Conservation (phyloP, 2,113 vertebrate species). For the Synodontis membranacea region DNA sequence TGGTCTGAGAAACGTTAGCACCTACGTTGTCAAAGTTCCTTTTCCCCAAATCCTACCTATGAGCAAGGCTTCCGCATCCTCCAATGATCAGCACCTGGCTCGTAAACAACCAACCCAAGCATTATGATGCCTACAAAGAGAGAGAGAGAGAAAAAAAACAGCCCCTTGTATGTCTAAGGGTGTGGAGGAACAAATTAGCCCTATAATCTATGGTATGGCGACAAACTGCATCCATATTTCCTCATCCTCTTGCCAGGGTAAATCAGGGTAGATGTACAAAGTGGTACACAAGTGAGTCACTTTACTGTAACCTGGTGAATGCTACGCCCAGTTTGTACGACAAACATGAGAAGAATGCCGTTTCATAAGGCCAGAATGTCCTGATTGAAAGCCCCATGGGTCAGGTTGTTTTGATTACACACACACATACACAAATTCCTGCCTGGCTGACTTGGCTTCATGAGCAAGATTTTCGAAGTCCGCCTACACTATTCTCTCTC, state of each 20-base stretch:
- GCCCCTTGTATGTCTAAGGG: constrained; percentile 4
- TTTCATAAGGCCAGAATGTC: constrained; percentile 40
- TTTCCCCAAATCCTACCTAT: not conserved
- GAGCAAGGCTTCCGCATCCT: not conserved
- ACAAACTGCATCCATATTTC: constrained; percentile 13
- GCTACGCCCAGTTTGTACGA: constrained; percentile 23
- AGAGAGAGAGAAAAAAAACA: no score
- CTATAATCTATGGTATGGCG: constrained; percentile 5
- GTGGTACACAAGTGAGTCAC: constrained; percentile 24
- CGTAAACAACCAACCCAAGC: constrained; percentile 4
- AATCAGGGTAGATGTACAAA: constrained; percentile 5
- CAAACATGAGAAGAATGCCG: constrained; percentile 21
- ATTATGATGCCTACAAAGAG: constrained; percentile 7
- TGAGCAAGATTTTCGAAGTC: constrained; percentile 25
- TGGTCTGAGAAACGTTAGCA: not conserved
- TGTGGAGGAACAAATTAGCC: constrained; percentile 1
- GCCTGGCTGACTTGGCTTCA: constrained; percentile 41
- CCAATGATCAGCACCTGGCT: not conserved
- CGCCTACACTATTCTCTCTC: constrained; percentile 23
- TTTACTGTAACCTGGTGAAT: constrained; percentile 42
- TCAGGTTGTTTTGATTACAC: constrained; percentile 42
- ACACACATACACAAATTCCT: constrained; percentile 41
- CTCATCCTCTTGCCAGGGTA: not conserved
- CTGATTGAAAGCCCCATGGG: constrained; percentile 21
- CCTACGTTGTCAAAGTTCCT: not conserved